Evolutionary conservation across 2,797 vertebrate genomes (phyloP).

Genomic region (Sebastes umbrosus): DNA sequence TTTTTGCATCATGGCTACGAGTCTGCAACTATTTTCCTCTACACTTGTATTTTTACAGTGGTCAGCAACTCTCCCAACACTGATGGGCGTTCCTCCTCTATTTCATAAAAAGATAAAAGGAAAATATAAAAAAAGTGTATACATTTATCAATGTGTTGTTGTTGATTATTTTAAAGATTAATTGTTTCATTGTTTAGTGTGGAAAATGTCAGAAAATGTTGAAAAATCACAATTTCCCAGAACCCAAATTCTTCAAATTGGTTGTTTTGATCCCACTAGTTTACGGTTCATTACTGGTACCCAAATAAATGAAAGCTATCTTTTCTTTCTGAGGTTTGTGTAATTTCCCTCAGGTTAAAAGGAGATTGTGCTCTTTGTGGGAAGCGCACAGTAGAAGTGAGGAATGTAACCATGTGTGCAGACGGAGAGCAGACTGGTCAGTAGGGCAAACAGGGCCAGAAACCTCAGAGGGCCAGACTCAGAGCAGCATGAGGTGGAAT

Average conservation of each 20-base stretch:
- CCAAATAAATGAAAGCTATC: neutral
- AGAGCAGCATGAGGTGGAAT: slow-evolving; percentile 68
- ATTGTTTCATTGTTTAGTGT: neutral
- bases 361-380: neutral
- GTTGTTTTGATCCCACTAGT: neutral
- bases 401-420: slow-evolving; percentile 21
- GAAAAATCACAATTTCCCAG: neutral
- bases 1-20: too few species aligned
- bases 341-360: neutral
- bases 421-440: slow-evolving; percentile 38
- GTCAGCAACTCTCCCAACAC: too few species aligned
- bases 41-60: too few species aligned
- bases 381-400: neutral
- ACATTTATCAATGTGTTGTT: too few species aligned
- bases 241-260: neutral
- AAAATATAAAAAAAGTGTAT: too few species aligned
- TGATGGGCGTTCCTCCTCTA: too few species aligned
- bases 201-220: neutral
- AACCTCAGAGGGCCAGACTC: slow-evolving; percentile 52
- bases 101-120: too few species aligned
- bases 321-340: neutral
- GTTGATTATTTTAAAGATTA: neutral
- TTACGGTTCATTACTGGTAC: neutral
- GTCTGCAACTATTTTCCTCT: too few species aligned
- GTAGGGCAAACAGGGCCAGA: slow-evolving; percentile 40